A percentile compares a stretch with the other conserved stretches of the same genome.
Conservation (phyloP, 1,140 invertebrate genomes). For the Venturia canescens region DNA sequence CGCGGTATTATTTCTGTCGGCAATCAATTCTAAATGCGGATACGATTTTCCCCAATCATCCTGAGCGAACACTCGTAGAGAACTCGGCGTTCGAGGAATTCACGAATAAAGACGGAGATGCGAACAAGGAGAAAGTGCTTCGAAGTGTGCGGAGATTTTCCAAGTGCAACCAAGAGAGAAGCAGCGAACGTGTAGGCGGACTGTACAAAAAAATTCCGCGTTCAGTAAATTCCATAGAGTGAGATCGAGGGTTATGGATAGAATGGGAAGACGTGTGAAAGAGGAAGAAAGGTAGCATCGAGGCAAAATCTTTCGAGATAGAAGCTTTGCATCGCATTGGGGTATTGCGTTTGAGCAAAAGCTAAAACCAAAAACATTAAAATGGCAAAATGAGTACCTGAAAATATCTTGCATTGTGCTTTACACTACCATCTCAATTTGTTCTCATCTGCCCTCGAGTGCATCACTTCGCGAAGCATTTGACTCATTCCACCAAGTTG, state of each 20-base stretch:
- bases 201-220: background rate
- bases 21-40: constrained; percentile 45
- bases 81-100: background rate
- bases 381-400: background rate
- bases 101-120: constrained; percentile 2
- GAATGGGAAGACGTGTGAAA: background rate
- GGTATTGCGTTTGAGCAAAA: background rate
- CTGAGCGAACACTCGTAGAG: constrained; percentile 12
- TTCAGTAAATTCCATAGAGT: background rate
- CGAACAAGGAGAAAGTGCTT: background rate
- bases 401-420: constrained; percentile 32
- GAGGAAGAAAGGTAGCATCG: constrained; percentile 20
- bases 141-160: constrained; percentile 22
- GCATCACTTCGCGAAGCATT: constrained; percentile 5
- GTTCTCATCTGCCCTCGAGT: constrained; percentile 38
- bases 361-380: background rate
- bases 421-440: constrained; percentile 47
- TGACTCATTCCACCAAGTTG: background rate
- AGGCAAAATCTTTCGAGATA: background rate
- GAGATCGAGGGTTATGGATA: background rate
- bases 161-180: constrained; percentile 26
- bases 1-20: constrained; percentile 34
- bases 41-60: constrained; percentile 41
- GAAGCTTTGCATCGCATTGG: background rate
- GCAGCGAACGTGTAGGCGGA: background rate